Percentiles rank a stretch among this genome's conserved stretches.
Conservation (phyloP, 2,888 invertebrate species). For the Bombylius major region DNA sequence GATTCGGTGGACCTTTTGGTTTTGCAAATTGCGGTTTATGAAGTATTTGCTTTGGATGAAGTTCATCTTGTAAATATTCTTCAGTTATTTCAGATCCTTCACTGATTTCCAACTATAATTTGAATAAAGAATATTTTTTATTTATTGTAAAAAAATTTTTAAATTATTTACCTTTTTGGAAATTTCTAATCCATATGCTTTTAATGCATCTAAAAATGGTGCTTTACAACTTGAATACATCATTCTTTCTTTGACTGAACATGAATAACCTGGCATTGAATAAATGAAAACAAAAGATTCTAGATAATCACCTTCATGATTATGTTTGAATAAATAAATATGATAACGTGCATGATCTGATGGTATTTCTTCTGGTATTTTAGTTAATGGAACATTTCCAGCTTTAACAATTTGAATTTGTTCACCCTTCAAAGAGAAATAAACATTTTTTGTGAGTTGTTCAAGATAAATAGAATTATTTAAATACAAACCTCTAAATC, state of each 20-base stretch:
- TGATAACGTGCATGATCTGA: constrained; percentile 71
- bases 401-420: constrained; percentile 70
- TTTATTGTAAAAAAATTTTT: background rate
- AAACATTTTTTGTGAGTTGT: constrained; percentile 6
- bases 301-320: constrained; percentile 81
- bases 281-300: constrained; percentile 91
- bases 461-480: too few species aligned
- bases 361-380: constrained; percentile 70
- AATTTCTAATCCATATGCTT: constrained; percentile 64
- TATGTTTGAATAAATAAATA: constrained; percentile 79
- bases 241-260: constrained; percentile 96
- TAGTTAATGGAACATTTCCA: constrained; percentile 50
- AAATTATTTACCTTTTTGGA: constrained; percentile 61
- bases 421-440: constrained; percentile 47
- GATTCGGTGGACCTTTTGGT: constrained; percentile 89
- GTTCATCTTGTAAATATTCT: constrained; percentile 79
- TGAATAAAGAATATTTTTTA: too few species aligned
- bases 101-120: constrained; percentile 77
- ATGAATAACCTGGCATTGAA: constrained; percentile 94
- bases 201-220: constrained; percentile 72
- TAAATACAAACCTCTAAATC: constrained; percentile 45
- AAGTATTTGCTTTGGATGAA: constrained; percentile 83
- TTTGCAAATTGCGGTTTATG: constrained; percentile 88
- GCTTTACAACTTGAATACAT: constrained; percentile 96
- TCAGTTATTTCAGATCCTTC: constrained; percentile 80